These are phyloP conservation scores for Nycticryphes semicollaris DNA, from an alignment of 2,113 vertebrate species.

Conservation along the genomic window DNA sequence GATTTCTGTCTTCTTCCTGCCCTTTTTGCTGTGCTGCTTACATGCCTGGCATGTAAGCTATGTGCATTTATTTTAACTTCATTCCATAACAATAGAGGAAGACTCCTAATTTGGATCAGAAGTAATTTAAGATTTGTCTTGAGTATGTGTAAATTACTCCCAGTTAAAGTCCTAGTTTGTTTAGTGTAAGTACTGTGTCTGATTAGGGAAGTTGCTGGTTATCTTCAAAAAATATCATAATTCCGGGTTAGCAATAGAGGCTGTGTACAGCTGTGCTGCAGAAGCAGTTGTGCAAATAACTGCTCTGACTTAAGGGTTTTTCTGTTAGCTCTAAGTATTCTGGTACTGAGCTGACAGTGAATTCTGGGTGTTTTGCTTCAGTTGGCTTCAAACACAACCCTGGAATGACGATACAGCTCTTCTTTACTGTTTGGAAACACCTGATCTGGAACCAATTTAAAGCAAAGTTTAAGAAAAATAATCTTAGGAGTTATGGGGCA, in stretches of 20 bases:
- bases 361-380: background rate
- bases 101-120: background rate
- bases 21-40: constrained; percentile 34
- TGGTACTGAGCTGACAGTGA: background rate
- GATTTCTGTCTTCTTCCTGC: constrained; percentile 33
- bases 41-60: constrained; percentile 51
- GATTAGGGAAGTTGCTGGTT: background rate
- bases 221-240: background rate
- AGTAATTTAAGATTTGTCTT: background rate
- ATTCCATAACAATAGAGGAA: background rate
- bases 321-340: background rate
- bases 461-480: background rate
- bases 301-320: background rate
- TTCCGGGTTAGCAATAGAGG: background rate
- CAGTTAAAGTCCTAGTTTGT: background rate
- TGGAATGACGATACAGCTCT: background rate
- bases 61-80: background rate
- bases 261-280: background rate
- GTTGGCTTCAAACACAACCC: background rate
- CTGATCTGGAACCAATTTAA: background rate
- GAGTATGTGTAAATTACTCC: background rate
- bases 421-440: background rate
- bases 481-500: background rate
- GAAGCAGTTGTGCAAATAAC: background rate
- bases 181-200: background rate